Evolutionary conservation across 2,797 vertebrate genomes (phyloP), one percentile per base, ranked within the genome.

Genomic region (Oryzias sinensis): DNA sequence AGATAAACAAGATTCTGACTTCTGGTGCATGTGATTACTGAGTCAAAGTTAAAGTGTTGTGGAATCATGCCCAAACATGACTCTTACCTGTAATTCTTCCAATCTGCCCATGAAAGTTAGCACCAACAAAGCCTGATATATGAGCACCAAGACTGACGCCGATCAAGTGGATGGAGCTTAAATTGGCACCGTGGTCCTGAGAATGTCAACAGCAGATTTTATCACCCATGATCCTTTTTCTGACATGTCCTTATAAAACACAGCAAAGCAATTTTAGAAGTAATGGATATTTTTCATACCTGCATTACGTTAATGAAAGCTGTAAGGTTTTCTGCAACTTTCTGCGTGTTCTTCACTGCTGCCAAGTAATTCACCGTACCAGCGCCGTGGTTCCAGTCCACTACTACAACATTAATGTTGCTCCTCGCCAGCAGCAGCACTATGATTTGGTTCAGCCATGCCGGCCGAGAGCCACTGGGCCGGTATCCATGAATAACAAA

Each of bases 81-180:
- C 13, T 14, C 69, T 87, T 78, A 98, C 97, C 97, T 88, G 97
- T 97, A 76, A 99, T 98, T 87, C 95, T 94, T 81, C 95, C 96
- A 56, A 99, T 84, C 61, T 67, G 48, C 2, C 96, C 93, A 2
- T 89, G 78, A 43, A 97, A 90, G 3, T 79, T 87, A 25, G 93
- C 91, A 2, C 97, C 97, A 9, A 95, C 88, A 67, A 96, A 96
- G 42, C 97, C 97, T 65, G 96, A 92, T 59, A 98, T 74, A 68
- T 99, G 97, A 75, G 97, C 97, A 22, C 97, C 97, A 5, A 99
- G 92, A 68, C 97, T 99, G 60, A 97, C 57, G 33, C 97, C 97
- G 57, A 98, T 93, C 82, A 98, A 83, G 83, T 98, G 83, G 48
- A 98, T 70, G 51, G 85, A 87, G 44, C 81, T 84, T 56, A 94